Base-by-base conservation (phyloP, 2,888 invertebrate genomes). In the Suillia variegata region DNA sequence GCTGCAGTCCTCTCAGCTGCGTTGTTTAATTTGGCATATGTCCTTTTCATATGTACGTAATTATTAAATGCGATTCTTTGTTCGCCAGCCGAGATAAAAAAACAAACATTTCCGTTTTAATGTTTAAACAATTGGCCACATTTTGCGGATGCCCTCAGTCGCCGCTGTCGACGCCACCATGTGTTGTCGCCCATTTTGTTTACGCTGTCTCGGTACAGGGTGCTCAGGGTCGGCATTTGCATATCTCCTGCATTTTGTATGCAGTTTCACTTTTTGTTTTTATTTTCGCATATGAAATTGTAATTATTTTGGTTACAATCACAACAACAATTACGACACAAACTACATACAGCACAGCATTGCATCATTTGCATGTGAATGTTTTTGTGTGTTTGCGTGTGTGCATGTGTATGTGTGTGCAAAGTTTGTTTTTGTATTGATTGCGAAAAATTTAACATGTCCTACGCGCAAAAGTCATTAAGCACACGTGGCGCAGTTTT, bases 91-190 rank as follows among this genome's bases (percentile, higher is more conserved):
- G n/a, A n/a, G n/a, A n/a, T n/a, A n/a, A n/a, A n/a, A n/a, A 26
- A 26, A 26, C 10, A 26, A 26, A 26, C 26, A 5, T 38, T 5
- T 31, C 5, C 12, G 12, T 38, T 38, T 38, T 38, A 48, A 48
- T 48, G 18, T 18, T 18, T n/a, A 22, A 17, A 48, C 20, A 48
- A 48, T 48, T 48, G 48, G 48, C 48, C 48, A 48, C 48, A 48
- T 48, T 48, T 48, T 48, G 48, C 48, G 48, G 48, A 48, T 48
- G 48, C 6, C 22, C 12, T 12, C 48, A 38, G 38, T 10, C 26
- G 26, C 26, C 26, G 26, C 26, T 26, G 26, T 26, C 10, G 26
- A 26, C 26, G 26, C 26, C 26, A 26, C 10, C n/a, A n/a, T n/a
- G n/a, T n/a, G n/a, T 31, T 31, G 31, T 31, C 12, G 31, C 31